Evolutionary conservation across 2,113 vertebrate species (phyloP).

Genomic region (Lonchura striata): DNA sequence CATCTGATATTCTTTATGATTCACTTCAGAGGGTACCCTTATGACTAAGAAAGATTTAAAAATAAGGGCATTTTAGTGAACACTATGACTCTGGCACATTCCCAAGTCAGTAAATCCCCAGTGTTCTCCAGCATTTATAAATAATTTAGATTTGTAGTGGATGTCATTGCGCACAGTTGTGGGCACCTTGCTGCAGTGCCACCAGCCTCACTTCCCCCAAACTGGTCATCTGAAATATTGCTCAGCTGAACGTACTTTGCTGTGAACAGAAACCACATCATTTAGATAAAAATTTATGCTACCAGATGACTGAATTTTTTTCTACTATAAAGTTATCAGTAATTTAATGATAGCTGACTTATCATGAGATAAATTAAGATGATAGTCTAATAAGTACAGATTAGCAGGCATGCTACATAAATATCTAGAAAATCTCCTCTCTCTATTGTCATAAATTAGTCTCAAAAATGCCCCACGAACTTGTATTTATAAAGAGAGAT

Average conservation of each 20-base stretch:
- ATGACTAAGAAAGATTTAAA: not conserved
- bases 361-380: not conserved
- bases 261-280: not conserved
- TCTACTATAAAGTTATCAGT: not conserved
- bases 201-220: not conserved
- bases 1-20: not conserved
- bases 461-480: not conserved
- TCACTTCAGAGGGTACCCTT: not conserved
- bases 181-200: not conserved
- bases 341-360: not conserved
- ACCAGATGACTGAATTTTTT: not conserved
- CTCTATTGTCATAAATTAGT: not conserved
- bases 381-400: not conserved
- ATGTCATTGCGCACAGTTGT: not conserved
- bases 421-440: not conserved
- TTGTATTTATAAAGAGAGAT: not conserved
- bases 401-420: not conserved
- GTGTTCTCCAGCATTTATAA: not conserved
- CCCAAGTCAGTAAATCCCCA: not conserved
- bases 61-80: not conserved
- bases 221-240: not conserved
- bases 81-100: not conserved
- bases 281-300: not conserved
- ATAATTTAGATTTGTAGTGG: not conserved
- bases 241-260: not conserved